phyloP scores from a whole-genome alignment of 2,888 invertebrate genomes.

The Brachynemurus nebulosus region DNA sequence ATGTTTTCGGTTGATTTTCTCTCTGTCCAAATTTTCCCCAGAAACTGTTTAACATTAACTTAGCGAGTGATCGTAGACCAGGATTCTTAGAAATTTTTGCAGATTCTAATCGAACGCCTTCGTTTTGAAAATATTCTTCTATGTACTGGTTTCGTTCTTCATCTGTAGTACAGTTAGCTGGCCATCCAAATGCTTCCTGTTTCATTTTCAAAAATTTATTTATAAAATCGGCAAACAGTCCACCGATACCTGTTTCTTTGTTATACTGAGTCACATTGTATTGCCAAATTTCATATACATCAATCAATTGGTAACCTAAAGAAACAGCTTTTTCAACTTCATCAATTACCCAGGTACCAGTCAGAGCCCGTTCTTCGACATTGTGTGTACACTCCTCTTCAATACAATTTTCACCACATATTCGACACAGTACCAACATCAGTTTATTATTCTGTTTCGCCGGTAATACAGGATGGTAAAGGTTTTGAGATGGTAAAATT shows the following conservation, averaged over 20 bases:
- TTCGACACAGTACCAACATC: slow-evolving; percentile 26
- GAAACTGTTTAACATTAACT: slow-evolving; percentile 19
- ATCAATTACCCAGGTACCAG: slow-evolving; percentile 24
- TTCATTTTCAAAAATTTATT: slow-evolving; percentile 24
- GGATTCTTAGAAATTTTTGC: slow-evolving; percentile 13
- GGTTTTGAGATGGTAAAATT: no score
- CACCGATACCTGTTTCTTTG: slow-evolving; percentile 14
- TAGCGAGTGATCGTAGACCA: slow-evolving; percentile 15
- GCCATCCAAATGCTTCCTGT: slow-evolving; percentile 22
- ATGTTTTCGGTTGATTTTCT: slow-evolving; percentile 15
- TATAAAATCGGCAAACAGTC: slow-evolving; percentile 24
- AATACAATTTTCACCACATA: slow-evolving; percentile 21
- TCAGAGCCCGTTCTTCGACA: slow-evolving; percentile 18
- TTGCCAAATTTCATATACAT: slow-evolving; percentile 25
- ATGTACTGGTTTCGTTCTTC: slow-evolving; percentile 13
- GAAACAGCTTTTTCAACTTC: slow-evolving; percentile 24
- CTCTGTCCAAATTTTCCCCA: slow-evolving; percentile 17
- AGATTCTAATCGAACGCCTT: slow-evolving; percentile 12
- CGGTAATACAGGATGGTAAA: no score
- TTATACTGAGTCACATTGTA: slow-evolving; percentile 21
- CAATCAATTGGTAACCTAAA: slow-evolving; percentile 23
- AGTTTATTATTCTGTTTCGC: slow-evolving; percentile 21
- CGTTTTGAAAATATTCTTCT: slow-evolving; percentile 11
- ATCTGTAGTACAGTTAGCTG: slow-evolving; percentile 16
- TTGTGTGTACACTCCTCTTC: slow-evolving; percentile 23